A percentile compares a stretch with the other conserved stretches of the same genome.
These are phyloP conservation scores for Linyphia triangularis DNA, from an alignment of 2,888 invertebrate species.

Conservation along the genomic window DNA sequence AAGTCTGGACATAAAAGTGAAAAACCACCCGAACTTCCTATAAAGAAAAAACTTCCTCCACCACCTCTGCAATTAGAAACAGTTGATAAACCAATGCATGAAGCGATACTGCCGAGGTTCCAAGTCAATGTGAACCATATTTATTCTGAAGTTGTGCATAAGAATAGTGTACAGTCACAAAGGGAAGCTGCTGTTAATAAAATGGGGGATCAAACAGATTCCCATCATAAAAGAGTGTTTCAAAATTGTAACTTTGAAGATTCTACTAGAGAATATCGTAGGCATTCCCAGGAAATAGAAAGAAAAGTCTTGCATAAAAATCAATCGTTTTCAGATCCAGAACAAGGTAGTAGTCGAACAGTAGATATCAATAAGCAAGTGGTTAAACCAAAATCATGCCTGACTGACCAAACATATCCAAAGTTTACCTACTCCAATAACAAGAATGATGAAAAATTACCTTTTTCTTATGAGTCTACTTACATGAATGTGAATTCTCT, in stretches of 20 bases:
- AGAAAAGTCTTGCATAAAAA: slow-evolving; percentile 54
- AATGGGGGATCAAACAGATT: background rate
- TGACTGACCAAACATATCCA: slow-evolving; percentile 65
- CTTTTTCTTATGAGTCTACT: slow-evolving; percentile 50
- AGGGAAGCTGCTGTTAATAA: slow-evolving; percentile 5
- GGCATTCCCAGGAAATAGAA: slow-evolving; percentile 60
- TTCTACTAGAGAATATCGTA: slow-evolving; percentile 35
- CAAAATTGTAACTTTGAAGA: slow-evolving; percentile 61
- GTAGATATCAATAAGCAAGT: slow-evolving; percentile 46
- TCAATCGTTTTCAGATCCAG: slow-evolving; percentile 68
- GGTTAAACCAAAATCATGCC: slow-evolving; percentile 51
- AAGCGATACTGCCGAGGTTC: slow-evolving; percentile 60
- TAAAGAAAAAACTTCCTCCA: slow-evolving; percentile 57
- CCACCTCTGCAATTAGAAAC: slow-evolving; percentile 9
- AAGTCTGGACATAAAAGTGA: slow-evolving; percentile 43
- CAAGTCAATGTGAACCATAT: slow-evolving; percentile 44
- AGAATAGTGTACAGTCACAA: background rate
- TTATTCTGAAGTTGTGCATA: slow-evolving; percentile 35
- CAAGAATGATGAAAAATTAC: slow-evolving; percentile 57
- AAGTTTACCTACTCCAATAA: slow-evolving; percentile 50
- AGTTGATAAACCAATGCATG: background rate
- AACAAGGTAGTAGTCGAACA: slow-evolving; percentile 40
- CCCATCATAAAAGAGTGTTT: slow-evolving; percentile 7
- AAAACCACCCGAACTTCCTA: slow-evolving; percentile 56
- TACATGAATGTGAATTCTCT: slow-evolving; percentile 69